A percentile compares a stretch with the other conserved stretches of the same genome.
phyloP scores from a whole-genome alignment of 2,797 vertebrate genomes.

The Hafferia zeledoni region DNA sequence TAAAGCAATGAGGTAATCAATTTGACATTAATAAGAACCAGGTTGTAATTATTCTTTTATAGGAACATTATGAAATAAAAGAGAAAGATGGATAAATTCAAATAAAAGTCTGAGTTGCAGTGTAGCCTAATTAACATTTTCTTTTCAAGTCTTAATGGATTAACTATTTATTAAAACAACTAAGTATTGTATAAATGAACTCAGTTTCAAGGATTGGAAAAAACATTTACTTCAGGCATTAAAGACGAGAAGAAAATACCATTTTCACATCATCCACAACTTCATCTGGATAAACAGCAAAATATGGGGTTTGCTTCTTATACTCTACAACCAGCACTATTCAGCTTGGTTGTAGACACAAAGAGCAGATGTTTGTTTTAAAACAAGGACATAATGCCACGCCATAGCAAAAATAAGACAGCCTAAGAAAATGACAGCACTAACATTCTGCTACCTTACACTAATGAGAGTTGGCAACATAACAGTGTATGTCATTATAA shows the following conservation, averaged over 20 bases:
- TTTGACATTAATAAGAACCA: background rate
- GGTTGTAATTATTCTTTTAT: background rate
- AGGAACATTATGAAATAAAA: background rate
- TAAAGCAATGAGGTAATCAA: background rate
- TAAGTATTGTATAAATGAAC: background rate
- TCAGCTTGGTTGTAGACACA: background rate
- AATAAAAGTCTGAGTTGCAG: background rate
- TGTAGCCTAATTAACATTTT: background rate
- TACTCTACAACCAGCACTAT: background rate
- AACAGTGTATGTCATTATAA: slow-evolving; percentile 53
- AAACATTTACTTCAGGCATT: background rate
- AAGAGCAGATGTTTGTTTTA: slow-evolving; percentile 51
- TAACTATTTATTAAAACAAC: background rate
- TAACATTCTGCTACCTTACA: background rate
- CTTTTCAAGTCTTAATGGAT: background rate
- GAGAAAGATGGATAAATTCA: background rate
- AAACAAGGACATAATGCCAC: slow-evolving; percentile 35
- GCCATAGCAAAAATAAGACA: background rate
- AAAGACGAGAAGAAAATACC: background rate
- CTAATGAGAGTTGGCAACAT: slow-evolving; percentile 45
- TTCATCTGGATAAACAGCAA: background rate
- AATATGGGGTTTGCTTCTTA: background rate
- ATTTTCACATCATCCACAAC: background rate
- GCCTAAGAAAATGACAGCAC: slow-evolving; percentile 38
- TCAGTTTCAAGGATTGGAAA: background rate